Evolutionary conservation across 2,888 invertebrate genomes (phyloP).

Genomic region (Drosophila koepferae): DNA sequence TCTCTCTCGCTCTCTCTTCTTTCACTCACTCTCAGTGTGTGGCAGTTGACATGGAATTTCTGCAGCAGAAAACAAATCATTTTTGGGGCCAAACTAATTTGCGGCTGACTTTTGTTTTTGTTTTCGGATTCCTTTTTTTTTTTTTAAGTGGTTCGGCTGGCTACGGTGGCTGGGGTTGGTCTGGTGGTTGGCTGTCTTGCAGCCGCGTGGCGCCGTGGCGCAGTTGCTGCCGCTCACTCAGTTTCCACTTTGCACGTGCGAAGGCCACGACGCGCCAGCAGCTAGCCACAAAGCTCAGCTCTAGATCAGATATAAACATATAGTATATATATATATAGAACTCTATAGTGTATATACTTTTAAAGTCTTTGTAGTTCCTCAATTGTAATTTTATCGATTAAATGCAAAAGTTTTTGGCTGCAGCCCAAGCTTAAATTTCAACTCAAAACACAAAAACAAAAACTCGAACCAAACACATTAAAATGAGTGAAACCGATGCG

Average conservation of each 20-base stretch:
- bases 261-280: constrained; percentile 37
- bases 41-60: constrained; percentile 75
- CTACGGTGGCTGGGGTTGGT: neutral
- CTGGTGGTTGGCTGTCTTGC: constrained; percentile 5
- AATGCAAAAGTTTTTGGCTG: constrained; percentile 49
- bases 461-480: constrained; percentile 23
- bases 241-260: constrained; percentile 68
- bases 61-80: constrained; percentile 69
- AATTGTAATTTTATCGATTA: constrained; percentile 74
- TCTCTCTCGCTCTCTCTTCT: too few relatives aligned
- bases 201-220: constrained; percentile 38
- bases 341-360: neutral
- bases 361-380: constrained; percentile 11
- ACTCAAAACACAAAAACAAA: constrained; percentile 4
- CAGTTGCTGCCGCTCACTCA: constrained; percentile 46
- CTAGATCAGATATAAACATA: neutral
- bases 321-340: neutral
- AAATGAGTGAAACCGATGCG: constrained; percentile 76
- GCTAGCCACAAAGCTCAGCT: constrained; percentile 19
- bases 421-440: constrained; percentile 57
- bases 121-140: constrained; percentile 6
- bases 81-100: constrained; percentile 65
- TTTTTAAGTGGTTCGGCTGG: constrained; percentile 2
- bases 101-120: constrained; percentile 43
- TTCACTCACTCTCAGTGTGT: constrained; percentile 3